Conservation (phyloP, 2,888 invertebrate species). For the Drosophila aldrichi region DNA sequence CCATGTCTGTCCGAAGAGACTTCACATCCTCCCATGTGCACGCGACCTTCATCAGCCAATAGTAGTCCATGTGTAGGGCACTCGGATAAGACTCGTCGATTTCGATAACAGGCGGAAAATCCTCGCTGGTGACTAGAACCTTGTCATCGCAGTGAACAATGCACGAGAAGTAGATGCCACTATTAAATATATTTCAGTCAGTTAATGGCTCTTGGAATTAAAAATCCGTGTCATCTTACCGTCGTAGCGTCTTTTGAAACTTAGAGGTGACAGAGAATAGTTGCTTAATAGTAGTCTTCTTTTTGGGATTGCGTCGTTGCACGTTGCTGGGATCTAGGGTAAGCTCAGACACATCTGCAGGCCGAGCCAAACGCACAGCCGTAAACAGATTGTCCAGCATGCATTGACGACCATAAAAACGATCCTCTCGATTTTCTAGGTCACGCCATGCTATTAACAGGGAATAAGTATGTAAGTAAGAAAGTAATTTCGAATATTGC, state of each 20-base stretch:
- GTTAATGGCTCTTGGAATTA: neutral
- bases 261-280: constrained; percentile 98
- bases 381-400: constrained; percentile 91
- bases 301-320: constrained; percentile 91
- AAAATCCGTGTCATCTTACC: constrained; percentile 85
- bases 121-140: constrained; percentile 98
- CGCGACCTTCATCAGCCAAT: constrained; percentile 99
- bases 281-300: constrained; percentile 95
- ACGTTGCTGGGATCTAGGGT: constrained; percentile 88
- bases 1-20: constrained; percentile 96
- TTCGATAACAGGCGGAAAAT: constrained; percentile 98
- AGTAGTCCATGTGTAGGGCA: constrained; percentile 96
- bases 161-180: constrained; percentile 97
- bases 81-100: constrained; percentile 98
- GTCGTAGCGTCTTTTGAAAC: constrained; percentile 96
- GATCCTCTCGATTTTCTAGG: constrained; percentile 89
- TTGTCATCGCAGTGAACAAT: constrained; percentile 98
- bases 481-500: neutral
- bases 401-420: constrained; percentile 89
- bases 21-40: constrained; percentile 99
- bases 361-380: constrained; percentile 88
- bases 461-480: neutral
- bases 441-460: constrained; percentile 92
- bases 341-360: constrained; percentile 88
- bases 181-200: constrained; percentile 81